Evolutionary conservation across 1,140 invertebrate genomes (phyloP).

Genomic region (Leptinotarsa defecta): DNA sequence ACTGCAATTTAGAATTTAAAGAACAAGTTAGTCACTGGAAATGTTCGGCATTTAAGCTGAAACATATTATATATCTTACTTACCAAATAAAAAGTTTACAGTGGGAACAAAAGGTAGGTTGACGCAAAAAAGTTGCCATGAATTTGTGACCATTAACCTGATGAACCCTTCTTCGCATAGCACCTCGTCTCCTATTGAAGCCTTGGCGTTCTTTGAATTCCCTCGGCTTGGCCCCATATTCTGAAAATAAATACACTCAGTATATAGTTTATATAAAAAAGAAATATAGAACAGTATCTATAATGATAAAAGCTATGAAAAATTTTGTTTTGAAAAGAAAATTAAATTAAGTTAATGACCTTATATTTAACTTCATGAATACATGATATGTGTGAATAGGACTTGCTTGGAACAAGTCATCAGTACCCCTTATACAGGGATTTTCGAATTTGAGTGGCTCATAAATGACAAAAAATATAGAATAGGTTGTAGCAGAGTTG

Average conservation of each 20-base stretch:
- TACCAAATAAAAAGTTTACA: slow-evolving; percentile 98
- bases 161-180: slow-evolving; percentile 92
- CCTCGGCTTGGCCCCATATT: slow-evolving; percentile 61
- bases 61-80: slow-evolving; percentile 45
- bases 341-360: too few species aligned
- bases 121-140: slow-evolving; percentile 98
- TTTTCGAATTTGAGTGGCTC: too few species aligned
- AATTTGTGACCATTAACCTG: slow-evolving; percentile 99
- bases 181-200: slow-evolving; percentile 89
- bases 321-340: too few species aligned
- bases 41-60: neutral
- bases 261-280: too few species aligned
- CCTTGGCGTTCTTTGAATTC: slow-evolving; percentile 95
- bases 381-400: too few species aligned
- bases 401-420: too few species aligned
- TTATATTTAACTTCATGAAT: too few species aligned
- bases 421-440: too few species aligned
- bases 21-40: slow-evolving; percentile 17
- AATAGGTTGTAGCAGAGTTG: too few species aligned
- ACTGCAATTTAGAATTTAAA: neutral
- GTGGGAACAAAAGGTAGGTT: slow-evolving; percentile 99
- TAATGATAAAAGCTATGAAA: too few species aligned
- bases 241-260: slow-evolving; percentile 28
- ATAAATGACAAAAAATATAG: too few species aligned
- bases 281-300: too few species aligned